phyloP scores from a whole-genome alignment of 1,140 invertebrate genomes.

The Drosophila melanogaster region DNA sequence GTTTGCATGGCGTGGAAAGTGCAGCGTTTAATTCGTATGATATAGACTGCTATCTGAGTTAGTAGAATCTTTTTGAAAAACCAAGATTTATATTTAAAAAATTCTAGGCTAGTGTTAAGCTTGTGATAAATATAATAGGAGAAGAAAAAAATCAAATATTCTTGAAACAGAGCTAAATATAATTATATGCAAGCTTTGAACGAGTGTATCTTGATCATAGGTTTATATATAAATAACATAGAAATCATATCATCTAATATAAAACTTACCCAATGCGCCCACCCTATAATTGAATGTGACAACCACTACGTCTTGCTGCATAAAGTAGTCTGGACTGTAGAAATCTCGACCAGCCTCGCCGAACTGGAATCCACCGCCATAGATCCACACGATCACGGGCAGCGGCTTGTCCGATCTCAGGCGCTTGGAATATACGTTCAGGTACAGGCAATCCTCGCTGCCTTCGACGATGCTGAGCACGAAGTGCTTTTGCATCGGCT shows the following conservation, averaged over 20 bases:
- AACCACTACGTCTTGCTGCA: slow-evolving; percentile 87
- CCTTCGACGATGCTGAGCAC: slow-evolving; percentile 57
- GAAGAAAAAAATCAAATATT: too few relatives aligned
- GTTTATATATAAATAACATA: too few relatives aligned
- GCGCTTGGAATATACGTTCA: slow-evolving; percentile 74
- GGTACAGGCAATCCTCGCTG: slow-evolving; percentile 75
- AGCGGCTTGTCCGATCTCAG: slow-evolving; percentile 59
- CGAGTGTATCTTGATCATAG: too few relatives aligned
- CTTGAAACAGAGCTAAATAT: too few relatives aligned
- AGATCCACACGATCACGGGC: slow-evolving; percentile 89
- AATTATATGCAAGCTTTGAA: too few relatives aligned
- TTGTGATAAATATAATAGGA: too few relatives aligned
- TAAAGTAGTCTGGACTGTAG: slow-evolving; percentile 88
- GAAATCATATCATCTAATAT: too few relatives aligned
- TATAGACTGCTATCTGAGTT: neutral
- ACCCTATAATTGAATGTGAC: slow-evolving; percentile 90
- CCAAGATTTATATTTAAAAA: too few relatives aligned
- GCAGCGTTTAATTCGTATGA: neutral
- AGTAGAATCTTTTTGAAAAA: neutral
- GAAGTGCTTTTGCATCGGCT: slow-evolving; percentile 68
- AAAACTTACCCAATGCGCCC: slow-evolving; percentile 85
- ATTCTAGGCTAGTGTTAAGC: too few relatives aligned
- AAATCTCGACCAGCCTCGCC: slow-evolving; percentile 84
- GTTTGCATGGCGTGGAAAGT: neutral
- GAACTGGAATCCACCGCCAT: slow-evolving; percentile 88